A percentile compares a stretch with the other conserved stretches of the same genome.
These are phyloP conservation scores for Spinus olivaceus DNA, from an alignment of 2,797 vertebrate species.

Conservation along the genomic window DNA sequence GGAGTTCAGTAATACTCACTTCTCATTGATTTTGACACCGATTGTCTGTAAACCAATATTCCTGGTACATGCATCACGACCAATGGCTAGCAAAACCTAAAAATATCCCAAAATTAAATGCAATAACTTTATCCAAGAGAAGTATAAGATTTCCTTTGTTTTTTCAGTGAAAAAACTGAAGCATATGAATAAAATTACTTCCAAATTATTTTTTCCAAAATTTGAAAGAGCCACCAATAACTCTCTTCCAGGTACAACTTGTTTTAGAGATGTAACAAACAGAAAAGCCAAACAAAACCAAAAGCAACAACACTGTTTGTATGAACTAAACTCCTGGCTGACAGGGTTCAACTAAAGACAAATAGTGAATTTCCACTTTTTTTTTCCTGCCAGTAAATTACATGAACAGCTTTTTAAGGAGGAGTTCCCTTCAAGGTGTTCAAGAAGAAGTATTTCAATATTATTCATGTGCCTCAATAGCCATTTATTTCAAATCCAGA, in stretches of 20 bases:
- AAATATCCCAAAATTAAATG: not conserved
- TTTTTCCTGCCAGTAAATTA: not conserved
- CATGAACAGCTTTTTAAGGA: not conserved
- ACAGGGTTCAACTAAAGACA: not conserved
- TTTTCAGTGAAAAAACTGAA: not conserved
- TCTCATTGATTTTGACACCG: constrained; percentile 87
- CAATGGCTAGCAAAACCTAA: constrained; percentile 92
- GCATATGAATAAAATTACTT: not conserved
- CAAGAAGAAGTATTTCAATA: not conserved
- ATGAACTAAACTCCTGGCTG: not conserved
- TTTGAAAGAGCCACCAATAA: not conserved
- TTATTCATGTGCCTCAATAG: not conserved
- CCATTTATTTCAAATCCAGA: not conserved
- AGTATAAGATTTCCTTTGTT: not conserved
- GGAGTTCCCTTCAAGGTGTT: not conserved
- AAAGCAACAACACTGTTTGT: not conserved
- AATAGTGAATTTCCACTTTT: not conserved
- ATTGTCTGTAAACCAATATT: constrained; percentile 89
- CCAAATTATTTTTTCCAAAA: not conserved
- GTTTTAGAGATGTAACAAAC: not conserved
- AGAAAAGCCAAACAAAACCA: not conserved
- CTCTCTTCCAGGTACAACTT: not conserved
- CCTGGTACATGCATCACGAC: constrained; percentile 90
- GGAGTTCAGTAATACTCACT: constrained; percentile 76
- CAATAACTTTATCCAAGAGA: not conserved